These are phyloP conservation scores for Cheilosia impressa DNA, from an alignment of 2,888 invertebrate genomes.

Conservation along the genomic window DNA sequence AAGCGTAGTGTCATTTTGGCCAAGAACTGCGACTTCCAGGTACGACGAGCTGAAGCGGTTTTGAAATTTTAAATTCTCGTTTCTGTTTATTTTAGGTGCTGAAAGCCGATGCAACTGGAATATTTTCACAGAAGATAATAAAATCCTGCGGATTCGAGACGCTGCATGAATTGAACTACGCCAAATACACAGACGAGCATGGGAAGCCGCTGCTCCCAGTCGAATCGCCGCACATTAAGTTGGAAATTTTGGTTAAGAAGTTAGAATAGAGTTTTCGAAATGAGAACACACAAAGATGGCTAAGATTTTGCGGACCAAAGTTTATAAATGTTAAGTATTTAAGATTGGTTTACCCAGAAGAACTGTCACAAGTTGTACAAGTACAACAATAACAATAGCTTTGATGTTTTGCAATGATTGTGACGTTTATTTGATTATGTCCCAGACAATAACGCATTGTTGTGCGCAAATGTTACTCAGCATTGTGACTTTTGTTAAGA, in stretches of 20 bases:
- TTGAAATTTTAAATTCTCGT: background rate
- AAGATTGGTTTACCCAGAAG: constrained; percentile 8
- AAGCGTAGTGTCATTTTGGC: constrained; percentile 88
- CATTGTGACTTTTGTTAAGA: background rate
- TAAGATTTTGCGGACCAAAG: constrained; percentile 56
- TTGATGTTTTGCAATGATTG: constrained; percentile 12
- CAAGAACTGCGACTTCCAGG: constrained; percentile 88
- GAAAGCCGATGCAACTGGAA: constrained; percentile 92
- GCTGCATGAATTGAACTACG: constrained; percentile 87
- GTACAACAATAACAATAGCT: background rate
- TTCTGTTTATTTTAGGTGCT: constrained; percentile 85
- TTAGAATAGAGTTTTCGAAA: constrained; percentile 66
- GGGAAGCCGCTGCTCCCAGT: constrained; percentile 86
- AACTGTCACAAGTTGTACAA: constrained; percentile 6
- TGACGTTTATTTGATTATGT: constrained; percentile 2
- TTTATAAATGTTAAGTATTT: constrained; percentile 29
- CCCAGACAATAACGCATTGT: constrained; percentile 43
- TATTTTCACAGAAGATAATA: constrained; percentile 90
- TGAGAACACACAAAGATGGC: background rate
- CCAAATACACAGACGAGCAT: constrained; percentile 87
- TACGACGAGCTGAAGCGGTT: constrained; percentile 78
- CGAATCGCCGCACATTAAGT: constrained; percentile 88
- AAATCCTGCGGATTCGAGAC: constrained; percentile 87
- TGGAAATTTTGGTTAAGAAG: constrained; percentile 86
- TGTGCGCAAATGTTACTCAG: background rate